Conservation (phyloP, 37 sponge, comb jelly and placozoan species). For the Chondrilla cf. caribensis region DNA sequence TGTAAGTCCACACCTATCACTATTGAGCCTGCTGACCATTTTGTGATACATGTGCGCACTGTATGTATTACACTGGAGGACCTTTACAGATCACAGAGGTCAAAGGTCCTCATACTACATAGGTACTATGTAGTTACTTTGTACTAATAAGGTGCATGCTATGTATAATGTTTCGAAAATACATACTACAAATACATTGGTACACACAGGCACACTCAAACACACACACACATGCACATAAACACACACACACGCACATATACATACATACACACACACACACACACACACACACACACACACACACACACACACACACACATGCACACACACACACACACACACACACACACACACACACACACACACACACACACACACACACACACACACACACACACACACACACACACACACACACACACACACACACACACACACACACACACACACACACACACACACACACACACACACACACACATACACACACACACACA, state of each 20-base stretch:
- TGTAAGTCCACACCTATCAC: too few relatives aligned
- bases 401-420: conserved; percentile 23
- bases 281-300: conserved; percentile 29
- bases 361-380: conserved; percentile 18
- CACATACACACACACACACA: conserved; percentile 25
- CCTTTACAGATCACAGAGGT: too few relatives aligned
- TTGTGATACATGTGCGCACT: too few relatives aligned
- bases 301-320: conserved; percentile 28
- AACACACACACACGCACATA: not conserved
- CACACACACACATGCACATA: not conserved
- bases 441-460: conserved; percentile 15
- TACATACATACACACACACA: conserved; percentile 2
- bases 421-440: conserved; percentile 3
- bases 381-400: conserved; percentile 28
- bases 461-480: conserved; percentile 27
- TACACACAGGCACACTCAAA: too few relatives aligned
- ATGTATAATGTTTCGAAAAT: too few relatives aligned
- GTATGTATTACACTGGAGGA: too few relatives aligned
- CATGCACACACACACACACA: conserved; percentile 15
- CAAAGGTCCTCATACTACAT: too few relatives aligned
- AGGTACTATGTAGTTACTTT: too few relatives aligned
- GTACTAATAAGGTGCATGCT: too few relatives aligned
- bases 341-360: conserved; percentile 28
- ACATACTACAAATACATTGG: too few relatives aligned
- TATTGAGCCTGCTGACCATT: too few relatives aligned